phyloP scores from a whole-genome alignment of 2,797 vertebrate genomes.

The Dipus sagitta region DNA sequence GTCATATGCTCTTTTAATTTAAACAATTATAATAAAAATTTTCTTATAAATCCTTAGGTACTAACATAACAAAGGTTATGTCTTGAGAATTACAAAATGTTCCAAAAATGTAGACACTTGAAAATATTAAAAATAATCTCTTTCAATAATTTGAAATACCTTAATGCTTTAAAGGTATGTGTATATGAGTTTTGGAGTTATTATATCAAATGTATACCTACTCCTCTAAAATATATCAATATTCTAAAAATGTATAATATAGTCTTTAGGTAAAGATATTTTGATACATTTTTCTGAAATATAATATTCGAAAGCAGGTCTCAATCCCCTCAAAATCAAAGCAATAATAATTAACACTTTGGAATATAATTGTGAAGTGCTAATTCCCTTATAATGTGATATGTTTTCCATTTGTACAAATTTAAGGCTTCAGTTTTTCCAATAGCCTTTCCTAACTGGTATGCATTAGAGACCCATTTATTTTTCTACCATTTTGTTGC shows the following conservation, averaged over 20 bases:
- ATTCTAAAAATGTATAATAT: not conserved
- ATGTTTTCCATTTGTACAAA: not conserved
- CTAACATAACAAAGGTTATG: not conserved
- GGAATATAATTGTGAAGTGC: not conserved
- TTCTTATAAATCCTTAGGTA: conserved; percentile 1
- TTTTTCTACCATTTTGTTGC: not conserved
- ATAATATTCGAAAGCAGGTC: not conserved
- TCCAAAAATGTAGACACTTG: not conserved
- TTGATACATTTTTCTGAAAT: not conserved
- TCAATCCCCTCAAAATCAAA: conserved; percentile 18
- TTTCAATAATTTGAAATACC: conserved; percentile 7
- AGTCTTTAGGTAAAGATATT: not conserved
- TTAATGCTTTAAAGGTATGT: not conserved
- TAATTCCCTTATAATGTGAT: not conserved
- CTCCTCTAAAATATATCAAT: not conserved
- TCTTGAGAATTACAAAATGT: not conserved
- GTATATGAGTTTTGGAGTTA: not conserved
- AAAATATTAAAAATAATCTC: conserved; percentile 33
- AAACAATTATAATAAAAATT: not conserved
- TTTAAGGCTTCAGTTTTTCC: not conserved
- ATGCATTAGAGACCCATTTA: not conserved
- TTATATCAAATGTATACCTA: not conserved
- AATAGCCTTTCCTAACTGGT: not conserved
- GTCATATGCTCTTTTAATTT: not conserved
- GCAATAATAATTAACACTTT: not conserved